Evolutionary conservation across 2,888 invertebrate genomes (phyloP), one percentile per base, ranked within the genome.

Genomic region (Phengaris arion): DNA sequence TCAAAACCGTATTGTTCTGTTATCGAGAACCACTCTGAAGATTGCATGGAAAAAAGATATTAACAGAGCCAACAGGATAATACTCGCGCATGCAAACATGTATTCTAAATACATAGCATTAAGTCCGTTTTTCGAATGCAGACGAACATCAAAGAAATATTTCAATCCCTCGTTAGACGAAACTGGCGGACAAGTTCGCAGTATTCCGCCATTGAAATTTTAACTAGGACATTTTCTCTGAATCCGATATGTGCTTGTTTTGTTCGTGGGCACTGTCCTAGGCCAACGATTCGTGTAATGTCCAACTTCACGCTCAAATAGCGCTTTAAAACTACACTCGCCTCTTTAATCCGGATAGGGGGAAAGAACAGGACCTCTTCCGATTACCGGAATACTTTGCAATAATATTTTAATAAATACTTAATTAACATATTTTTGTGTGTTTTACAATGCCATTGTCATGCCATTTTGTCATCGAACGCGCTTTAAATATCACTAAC

Each of bases 141-240:
- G 74, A 74, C 75, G 75, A 79, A 86, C 85, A 89, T 91, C 88
- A 90, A 90, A 91, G 89, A 85, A 84, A 85, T 88, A 87, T 90
- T 89, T 88, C 89, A 89, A 90, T 91, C 89, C 85, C 89, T 92
- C 86, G 90, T 92, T 89, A 90, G 89, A 85, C 87, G 86, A 90
- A 90, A 88, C 86, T 84, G 88, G 82, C 85, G 85, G 82, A 82
- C 80, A 78, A 81, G 83, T 89, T 90, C 90, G 88, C 88, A 86
- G 91, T 91, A 91, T 85, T 85, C 86, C 82, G 84, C 89, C 86
- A 90, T 92, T 91, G 92, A 93, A 92, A 92, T 92, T 91, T 89
- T 90, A 93, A 92, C 91, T 90, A 91, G 88, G 83, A 78, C 80
- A 80, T 80, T 81, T 93, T 92, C 92, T 86, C 83, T 84, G 92